Evolutionary conservation across 2,797 vertebrate genomes (phyloP).

Genomic region (Mormyrus proboscirostris): DNA sequence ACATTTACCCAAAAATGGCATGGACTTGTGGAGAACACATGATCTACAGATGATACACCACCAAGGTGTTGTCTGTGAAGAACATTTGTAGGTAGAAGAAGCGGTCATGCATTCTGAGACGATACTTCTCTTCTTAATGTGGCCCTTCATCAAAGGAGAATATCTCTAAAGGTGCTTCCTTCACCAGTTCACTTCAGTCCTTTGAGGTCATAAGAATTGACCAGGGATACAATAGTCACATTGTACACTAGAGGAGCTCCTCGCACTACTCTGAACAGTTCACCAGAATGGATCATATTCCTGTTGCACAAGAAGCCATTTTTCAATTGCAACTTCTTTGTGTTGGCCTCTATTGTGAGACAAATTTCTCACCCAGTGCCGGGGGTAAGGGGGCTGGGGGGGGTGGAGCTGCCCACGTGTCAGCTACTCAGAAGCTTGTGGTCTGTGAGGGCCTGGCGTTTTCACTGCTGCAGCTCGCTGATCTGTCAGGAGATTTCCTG

Average conservation of each 20-base stretch:
- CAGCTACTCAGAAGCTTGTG: constrained; percentile 26
- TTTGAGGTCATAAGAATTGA: neutral
- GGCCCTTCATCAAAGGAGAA: neutral
- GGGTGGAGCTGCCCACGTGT: constrained; percentile 21
- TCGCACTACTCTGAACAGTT: neutral
- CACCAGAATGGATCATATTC: neutral
- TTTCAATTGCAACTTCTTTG: neutral
- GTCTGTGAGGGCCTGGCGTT: constrained; percentile 28
- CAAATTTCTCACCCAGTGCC: neutral
- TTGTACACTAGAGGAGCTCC: neutral
- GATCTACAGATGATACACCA: neutral
- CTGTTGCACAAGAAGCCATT: neutral
- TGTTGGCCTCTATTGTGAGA: neutral
- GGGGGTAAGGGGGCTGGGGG: neutral
- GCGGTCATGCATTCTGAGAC: too few relatives aligned
- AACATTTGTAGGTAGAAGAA: neutral
- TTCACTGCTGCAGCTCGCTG: constrained; percentile 54
- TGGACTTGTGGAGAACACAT: neutral
- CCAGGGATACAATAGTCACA: neutral
- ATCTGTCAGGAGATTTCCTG: constrained; percentile 68
- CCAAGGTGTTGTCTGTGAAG: neutral
- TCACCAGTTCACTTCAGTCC: neutral
- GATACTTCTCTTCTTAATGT: neutral
- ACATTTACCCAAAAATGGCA: neutral
- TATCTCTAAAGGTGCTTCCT: neutral